Conservation (phyloP, 2,888 invertebrate genomes). For the Diaphora mendica region DNA sequence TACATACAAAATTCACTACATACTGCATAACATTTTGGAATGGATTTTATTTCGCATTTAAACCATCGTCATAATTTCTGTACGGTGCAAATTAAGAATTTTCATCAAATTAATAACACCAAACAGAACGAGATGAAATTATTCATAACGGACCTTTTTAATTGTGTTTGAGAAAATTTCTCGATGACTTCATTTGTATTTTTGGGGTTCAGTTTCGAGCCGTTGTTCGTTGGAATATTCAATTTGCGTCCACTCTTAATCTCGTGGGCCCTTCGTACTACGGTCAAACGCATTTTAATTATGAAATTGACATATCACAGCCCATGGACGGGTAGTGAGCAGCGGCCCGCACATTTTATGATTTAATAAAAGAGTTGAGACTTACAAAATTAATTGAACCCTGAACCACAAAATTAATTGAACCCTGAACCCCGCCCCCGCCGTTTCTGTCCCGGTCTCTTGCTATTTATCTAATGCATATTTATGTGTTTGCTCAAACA, state of each 20-base stretch:
- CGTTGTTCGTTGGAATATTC: conserved; percentile 66
- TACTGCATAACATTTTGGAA: background rate
- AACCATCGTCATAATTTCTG: conserved; percentile 13
- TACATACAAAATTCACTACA: background rate
- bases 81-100: conserved; percentile 34
- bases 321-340: conserved; percentile 55
- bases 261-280: conserved; percentile 69
- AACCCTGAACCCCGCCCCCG: conserved; percentile 57
- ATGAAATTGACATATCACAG: conserved; percentile 85
- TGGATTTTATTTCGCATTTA: conserved; percentile 7
- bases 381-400: conserved; percentile 79
- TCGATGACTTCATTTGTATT: conserved; percentile 76
- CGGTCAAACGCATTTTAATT: conserved; percentile 86
- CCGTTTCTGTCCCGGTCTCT: conserved; percentile 71
- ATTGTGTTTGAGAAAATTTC: conserved; percentile 74
- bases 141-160: conserved; percentile 74
- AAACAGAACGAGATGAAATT: conserved; percentile 58
- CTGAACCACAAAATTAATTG: conserved; percentile 82
- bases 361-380: conserved; percentile 85
- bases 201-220: conserved; percentile 65
- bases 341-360: conserved; percentile 72
- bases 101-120: conserved; percentile 50
- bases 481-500: conserved; percentile 80
- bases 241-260: conserved; percentile 78
- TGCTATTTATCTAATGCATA: conserved; percentile 83